Conservation (phyloP, 2,113 vertebrate genomes). For the Pavo muticus region DNA sequence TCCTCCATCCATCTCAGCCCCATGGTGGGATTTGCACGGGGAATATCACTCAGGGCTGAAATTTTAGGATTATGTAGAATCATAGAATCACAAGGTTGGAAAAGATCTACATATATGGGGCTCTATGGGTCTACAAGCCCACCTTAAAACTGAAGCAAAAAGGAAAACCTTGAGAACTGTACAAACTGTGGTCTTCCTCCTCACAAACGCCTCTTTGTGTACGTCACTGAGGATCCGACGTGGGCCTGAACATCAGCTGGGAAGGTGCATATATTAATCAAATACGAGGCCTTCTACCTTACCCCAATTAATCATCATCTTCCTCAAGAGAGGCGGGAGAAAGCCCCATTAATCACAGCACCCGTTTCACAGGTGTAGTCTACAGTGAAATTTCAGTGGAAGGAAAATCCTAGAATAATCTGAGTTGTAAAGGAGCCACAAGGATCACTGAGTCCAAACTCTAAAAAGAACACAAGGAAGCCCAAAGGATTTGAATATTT, state of each 20-base stretch:
- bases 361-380: slow-evolving; percentile 9
- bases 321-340: background rate
- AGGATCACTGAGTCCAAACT: background rate
- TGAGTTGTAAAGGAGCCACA: background rate
- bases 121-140: background rate
- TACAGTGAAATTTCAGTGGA: background rate
- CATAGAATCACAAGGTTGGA: too few species aligned
- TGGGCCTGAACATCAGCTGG: background rate
- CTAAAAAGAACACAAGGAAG: background rate
- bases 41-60: background rate
- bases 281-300: background rate
- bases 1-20: background rate
- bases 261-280: slow-evolving; percentile 8
- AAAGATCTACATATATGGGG: too few species aligned
- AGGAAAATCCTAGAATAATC: background rate
- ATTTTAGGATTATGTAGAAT: background rate
- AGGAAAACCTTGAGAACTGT: background rate
- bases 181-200: background rate
- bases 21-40: background rate
- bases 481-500: background rate
- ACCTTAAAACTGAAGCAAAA: background rate
- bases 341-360: slow-evolving; percentile 45
- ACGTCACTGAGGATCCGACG: background rate
- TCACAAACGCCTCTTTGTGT: background rate
- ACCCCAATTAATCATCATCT: background rate